Base-by-base conservation (phyloP, 2,113 vertebrate genomes). In the Lophochroa leadbeateri region DNA sequence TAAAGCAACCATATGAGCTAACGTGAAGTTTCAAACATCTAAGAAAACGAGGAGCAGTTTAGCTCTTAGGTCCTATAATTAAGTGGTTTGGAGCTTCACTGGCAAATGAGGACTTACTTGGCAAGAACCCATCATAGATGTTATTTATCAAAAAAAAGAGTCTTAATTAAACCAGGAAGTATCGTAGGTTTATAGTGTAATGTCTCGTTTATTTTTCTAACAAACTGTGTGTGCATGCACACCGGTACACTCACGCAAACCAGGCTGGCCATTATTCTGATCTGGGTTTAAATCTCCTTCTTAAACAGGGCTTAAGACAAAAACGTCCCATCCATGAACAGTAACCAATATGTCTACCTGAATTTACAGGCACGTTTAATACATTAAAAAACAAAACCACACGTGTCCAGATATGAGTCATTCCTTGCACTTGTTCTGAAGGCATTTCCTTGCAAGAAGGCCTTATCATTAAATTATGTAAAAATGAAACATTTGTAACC, bases 191-290 rank as follows among this genome's bases (percentile, higher is more conserved):
- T 46, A 24, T 3, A 37, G 11, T 0, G 0, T 13, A 25, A n/a
- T 5, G 4, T 29, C 49, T 49, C 49, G 28, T 82, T 78, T 7
- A 57, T 67, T 92, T 67, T 46, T 58, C 70, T 44, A 85, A 52
- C 41, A 37, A 82, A 21, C 2, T 16, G 8, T 7, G 17, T 8
- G 29, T 8, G 11, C 1, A 2, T 5, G 3, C 16, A 70, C 25
- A 60, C 35, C 21, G 41, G 11, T 15, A 57, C 17, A 33, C 13
- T 60, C 39, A 20, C 0, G 4, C 47, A 81, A 94, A 41, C 21
- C 31, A 41, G 0, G 20, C 25, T 5, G 24, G 23, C n/a, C 35
- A 24, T 27, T 50, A 7, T 4, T 70, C 20, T 0, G 0, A 64
- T 41, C 46, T 69, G 35, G 29, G 39, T 44, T 86, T 44, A 64